phyloP scores from a whole-genome alignment of 2,113 vertebrate species.

The Cottus gobio region DNA sequence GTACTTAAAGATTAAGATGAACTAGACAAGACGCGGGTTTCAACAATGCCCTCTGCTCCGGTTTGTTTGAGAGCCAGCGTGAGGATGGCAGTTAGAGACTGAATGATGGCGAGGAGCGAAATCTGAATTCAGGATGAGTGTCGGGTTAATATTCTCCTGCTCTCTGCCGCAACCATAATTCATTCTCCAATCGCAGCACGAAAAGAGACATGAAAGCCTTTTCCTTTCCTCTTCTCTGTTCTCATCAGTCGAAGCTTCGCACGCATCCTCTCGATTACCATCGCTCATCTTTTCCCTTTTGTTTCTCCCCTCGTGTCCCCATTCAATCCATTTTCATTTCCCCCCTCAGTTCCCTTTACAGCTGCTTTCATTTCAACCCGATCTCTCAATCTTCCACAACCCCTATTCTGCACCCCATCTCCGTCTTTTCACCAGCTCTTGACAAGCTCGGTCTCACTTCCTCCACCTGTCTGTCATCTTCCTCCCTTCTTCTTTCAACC shows the following conservation, averaged over 20 bases:
- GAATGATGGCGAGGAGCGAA: constrained; percentile 39
- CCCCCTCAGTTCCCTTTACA: constrained; percentile 68
- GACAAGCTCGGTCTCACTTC: constrained; percentile 60
- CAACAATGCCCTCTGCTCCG: constrained; percentile 37
- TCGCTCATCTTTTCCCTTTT: constrained; percentile 77
- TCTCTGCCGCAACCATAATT: constrained; percentile 58
- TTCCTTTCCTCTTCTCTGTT: constrained; percentile 59
- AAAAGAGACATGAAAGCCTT: constrained; percentile 67
- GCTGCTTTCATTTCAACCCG: constrained; percentile 73
- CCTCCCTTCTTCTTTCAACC: constrained; percentile 49
- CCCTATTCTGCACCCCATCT: constrained; percentile 24
- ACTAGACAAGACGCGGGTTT: constrained; percentile 35
- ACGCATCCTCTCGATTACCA: constrained; percentile 75
- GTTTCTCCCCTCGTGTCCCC: constrained; percentile 70
- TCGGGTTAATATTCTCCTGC: constrained; percentile 65
- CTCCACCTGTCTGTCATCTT: constrained; percentile 71
- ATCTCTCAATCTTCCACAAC: constrained; percentile 72
- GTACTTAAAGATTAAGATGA: constrained; percentile 42
- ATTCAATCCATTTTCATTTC: constrained; percentile 79
- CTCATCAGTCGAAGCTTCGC: constrained; percentile 59
- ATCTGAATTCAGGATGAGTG: constrained; percentile 66
- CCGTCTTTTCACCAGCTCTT: constrained; percentile 58
- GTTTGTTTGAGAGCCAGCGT: constrained; percentile 34
- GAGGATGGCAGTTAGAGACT: constrained; percentile 25
- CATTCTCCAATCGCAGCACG: constrained; percentile 53